phyloP scores from a whole-genome alignment of 2,113 vertebrate species.

The Fregata magnificens region DNA sequence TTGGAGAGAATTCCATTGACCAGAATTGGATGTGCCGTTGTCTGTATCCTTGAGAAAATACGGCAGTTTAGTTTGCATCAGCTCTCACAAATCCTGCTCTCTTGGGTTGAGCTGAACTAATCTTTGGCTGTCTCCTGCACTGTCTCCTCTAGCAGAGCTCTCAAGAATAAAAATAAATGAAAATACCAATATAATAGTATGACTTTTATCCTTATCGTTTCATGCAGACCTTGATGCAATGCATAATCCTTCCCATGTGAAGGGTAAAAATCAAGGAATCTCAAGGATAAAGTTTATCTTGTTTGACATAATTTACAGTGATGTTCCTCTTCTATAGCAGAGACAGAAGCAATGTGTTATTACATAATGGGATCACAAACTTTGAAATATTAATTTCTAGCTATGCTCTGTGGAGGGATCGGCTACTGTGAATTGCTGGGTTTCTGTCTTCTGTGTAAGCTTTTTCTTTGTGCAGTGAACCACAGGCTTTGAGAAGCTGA shows the following conservation, averaged over 20 bases:
- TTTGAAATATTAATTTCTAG: not conserved
- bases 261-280: not conserved
- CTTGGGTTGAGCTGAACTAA: not conserved
- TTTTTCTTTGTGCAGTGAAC: not conserved
- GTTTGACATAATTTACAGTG: not conserved
- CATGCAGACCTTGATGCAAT: not conserved
- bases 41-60: not conserved
- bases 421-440: not conserved
- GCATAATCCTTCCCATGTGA: not conserved
- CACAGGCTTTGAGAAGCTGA: not conserved
- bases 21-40: not conserved
- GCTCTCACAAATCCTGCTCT: not conserved
- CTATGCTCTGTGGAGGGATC: not conserved
- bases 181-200: not conserved
- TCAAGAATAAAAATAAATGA: conserved; percentile 5
- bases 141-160: not conserved
- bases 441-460: not conserved
- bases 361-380: not conserved
- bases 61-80: not conserved
- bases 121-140: not conserved
- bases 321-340: not conserved
- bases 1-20: not conserved
- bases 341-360: not conserved
- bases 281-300: not conserved
- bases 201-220: not conserved